phyloP scores from a whole-genome alignment of 1,140 invertebrate genomes.

The Panagrolaimus sp. region DNA sequence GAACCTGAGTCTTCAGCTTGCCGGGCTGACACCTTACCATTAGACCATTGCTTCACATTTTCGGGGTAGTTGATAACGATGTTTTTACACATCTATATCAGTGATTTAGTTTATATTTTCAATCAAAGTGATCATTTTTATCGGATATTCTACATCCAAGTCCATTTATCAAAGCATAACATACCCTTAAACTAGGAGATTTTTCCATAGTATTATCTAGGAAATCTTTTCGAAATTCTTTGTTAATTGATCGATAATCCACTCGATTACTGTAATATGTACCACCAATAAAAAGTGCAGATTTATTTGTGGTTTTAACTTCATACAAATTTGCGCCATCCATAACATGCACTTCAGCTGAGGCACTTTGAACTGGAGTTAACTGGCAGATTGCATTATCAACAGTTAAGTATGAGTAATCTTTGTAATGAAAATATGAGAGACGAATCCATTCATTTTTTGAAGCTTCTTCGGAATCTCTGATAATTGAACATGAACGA shows the following conservation, averaged over 20 bases:
- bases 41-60: too few species aligned
- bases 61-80: too few species aligned
- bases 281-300: constrained; percentile 12
- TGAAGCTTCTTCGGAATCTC: neutral
- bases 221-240: constrained; percentile 6
- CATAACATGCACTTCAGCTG: neutral
- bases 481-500: neutral
- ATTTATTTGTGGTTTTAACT: neutral
- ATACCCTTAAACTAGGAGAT: neutral
- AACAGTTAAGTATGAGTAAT: constrained; percentile 13
- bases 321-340: constrained; percentile 6
- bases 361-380: neutral
- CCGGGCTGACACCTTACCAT: too few species aligned
- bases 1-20: too few species aligned
- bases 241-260: neutral
- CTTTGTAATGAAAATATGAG: constrained; percentile 9
- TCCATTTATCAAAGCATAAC: too few species aligned
- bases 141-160: too few species aligned
- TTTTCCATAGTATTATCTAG: constrained; percentile 17
- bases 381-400: constrained; percentile 11
- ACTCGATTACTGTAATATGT: neutral
- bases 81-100: too few species aligned
- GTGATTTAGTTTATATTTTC: too few species aligned
- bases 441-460: constrained; percentile 12
- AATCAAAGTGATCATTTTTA: too few species aligned